Percentiles rank a stretch among this genome's conserved stretches.
Evolutionary conservation across 92 coral and sea anemone species (phyloP).

Genomic region (Porites divaricata): DNA sequence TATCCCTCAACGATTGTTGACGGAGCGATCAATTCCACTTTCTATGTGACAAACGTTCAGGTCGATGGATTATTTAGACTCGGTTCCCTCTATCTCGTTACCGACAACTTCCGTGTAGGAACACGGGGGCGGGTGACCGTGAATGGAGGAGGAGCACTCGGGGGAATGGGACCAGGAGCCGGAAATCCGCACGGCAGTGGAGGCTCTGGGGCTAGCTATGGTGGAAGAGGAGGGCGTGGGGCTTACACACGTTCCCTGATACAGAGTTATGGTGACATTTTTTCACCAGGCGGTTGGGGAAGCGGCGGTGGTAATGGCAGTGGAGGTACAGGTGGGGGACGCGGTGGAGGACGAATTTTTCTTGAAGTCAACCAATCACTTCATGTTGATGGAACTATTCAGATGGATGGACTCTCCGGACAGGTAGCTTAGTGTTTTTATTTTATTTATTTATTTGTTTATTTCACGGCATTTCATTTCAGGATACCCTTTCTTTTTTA

Average conservation of each 20-base stretch:
- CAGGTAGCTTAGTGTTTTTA: constrained; percentile 49
- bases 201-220: constrained; percentile 94
- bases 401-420: constrained; percentile 83
- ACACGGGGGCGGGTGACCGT: constrained; percentile 76
- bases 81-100: constrained; percentile 78
- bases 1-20: constrained; percentile 49
- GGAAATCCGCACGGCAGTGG: constrained; percentile 75
- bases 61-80: constrained; percentile 78
- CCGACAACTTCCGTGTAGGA: constrained; percentile 61
- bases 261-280: constrained; percentile 83
- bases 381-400: constrained; percentile 72
- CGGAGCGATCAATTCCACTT: constrained; percentile 86
- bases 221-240: constrained; percentile 96
- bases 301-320: constrained; percentile 94
- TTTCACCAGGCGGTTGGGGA: constrained; percentile 89
- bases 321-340: constrained; percentile 77
- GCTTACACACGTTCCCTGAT: constrained; percentile 53
- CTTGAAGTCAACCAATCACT: constrained; percentile 59
- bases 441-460: too few species aligned
- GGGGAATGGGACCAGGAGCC: constrained; percentile 88
- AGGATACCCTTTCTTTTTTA: too few species aligned
- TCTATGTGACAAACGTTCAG: constrained; percentile 60
- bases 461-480: too few species aligned
- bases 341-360: constrained; percentile 92
- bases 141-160: constrained; percentile 83